These are phyloP conservation scores for Notolepis coatsorum DNA, from an alignment of 2,797 vertebrate genomes.

Conservation along the genomic window DNA sequence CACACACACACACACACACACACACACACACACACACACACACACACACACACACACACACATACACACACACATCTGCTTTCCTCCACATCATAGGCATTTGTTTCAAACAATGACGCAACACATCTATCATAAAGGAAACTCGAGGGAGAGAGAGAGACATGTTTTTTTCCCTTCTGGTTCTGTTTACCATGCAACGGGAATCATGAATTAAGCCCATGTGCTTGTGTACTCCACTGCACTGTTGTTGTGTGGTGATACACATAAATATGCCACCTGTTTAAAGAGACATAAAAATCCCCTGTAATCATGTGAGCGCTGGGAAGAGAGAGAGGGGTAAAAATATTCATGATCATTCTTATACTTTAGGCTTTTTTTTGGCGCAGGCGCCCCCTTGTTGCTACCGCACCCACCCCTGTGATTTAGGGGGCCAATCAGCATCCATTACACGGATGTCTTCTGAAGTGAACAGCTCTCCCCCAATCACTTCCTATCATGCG, in stretches of 20 bases:
- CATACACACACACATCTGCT: conserved; percentile 9
- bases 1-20: conserved; percentile 60
- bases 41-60: neutral
- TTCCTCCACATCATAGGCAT: conserved; percentile 56
- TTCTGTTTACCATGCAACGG: conserved; percentile 70
- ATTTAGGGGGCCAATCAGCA: conserved; percentile 78
- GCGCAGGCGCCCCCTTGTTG: conserved; percentile 53
- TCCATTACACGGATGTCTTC: conserved; percentile 81
- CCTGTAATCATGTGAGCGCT: conserved; percentile 59
- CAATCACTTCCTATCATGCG: conserved; percentile 77
- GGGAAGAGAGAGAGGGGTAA: conserved; percentile 24
- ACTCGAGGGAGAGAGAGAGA: conserved; percentile 36
- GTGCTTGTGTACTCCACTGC: conserved; percentile 54
- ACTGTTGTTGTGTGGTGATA: conserved; percentile 41
- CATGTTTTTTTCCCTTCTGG: conserved; percentile 58
- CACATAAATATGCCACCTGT: conserved; percentile 73
- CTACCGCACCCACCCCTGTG: conserved; percentile 43
- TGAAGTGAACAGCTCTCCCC: conserved; percentile 60
- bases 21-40: neutral
- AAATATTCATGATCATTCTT: conserved; percentile 57
- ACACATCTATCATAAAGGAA: conserved; percentile 63
- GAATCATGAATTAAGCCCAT: conserved; percentile 36
- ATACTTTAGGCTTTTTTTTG: conserved; percentile 41
- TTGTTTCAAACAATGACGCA: conserved; percentile 67
- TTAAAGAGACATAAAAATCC: conserved; percentile 58